Base-by-base conservation (phyloP, 2,113 vertebrate genomes). In the Indicator maculatus region DNA sequence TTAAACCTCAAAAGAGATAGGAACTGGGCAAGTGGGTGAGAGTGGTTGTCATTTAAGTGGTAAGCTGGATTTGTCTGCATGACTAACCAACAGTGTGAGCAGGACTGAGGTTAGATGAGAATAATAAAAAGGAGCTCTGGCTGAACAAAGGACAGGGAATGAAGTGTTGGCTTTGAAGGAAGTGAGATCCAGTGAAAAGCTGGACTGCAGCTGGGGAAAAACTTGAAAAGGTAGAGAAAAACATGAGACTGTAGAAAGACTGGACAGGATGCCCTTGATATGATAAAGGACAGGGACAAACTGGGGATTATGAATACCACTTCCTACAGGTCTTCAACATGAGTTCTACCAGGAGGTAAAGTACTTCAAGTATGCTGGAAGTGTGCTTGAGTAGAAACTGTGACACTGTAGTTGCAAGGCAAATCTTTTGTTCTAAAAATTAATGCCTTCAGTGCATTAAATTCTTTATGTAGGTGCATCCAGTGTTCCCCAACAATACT, bases 341-440 rank as follows among this genome's bases (percentile, higher is more conserved):
- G 45, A 88, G 36, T 73, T 77, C 72, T 58, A 7, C 12, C 30
- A 39, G 56, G 31, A 65, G n/a, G n/a, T 24, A 3, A 75, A 85
- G 16, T 60, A 30, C 16, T 59, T 45, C 12, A n/a, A 6, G 23
- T 23, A 19, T 69, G 50, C 44, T 36, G 11, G 44, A 36, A 10
- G 9, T 41, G 19, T 72, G 44, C 44, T 76, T 64, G 61, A 24
- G 27, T 58, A 31, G 38, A 61, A 88, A 73, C 24, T 21, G 24
- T 0, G 0, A 59, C 55, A 44, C 24, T 21, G 18, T 1, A 41
- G 27, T 18, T 52, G 26, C 28, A 45, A 56, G 1, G 3, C 41
- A 60, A 64, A 56, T 6, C 26, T 66, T 71, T n/a, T 58, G 9
- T 45, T 82, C 11, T 12, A 50, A 78, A 84, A 84, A 50, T 23